phyloP scores from a whole-genome alignment of 2,797 vertebrate species.

The Macropodus opercularis region DNA sequence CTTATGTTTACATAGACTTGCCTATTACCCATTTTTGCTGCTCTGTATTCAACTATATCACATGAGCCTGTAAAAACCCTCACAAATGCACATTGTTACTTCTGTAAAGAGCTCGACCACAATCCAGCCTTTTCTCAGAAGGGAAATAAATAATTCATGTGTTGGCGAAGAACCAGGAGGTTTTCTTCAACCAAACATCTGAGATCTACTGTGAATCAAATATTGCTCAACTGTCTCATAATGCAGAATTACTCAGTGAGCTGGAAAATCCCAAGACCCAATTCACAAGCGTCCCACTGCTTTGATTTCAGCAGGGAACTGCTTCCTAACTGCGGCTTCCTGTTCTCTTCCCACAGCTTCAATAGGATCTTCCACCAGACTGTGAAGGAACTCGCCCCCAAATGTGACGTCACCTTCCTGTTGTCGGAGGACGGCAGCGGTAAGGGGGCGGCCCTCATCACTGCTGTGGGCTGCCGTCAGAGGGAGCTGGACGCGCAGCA shows the following conservation, averaged over 20 bases:
- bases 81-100: too few species aligned
- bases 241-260: too few species aligned
- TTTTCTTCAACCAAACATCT: not conserved
- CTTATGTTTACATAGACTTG: not conserved
- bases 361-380: slow-evolving; percentile 92
- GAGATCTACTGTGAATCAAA: too few species aligned
- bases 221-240: too few species aligned
- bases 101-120: too few species aligned
- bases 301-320: not conserved
- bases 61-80: too few species aligned
- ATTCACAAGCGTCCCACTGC: not conserved
- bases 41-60: too few species aligned
- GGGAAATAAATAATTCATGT: not conserved
- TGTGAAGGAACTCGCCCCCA: slow-evolving; percentile 90
- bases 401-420: slow-evolving; percentile 92
- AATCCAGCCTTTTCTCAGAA: too few species aligned
- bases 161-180: not conserved
- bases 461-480: slow-evolving; percentile 89
- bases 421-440: slow-evolving; percentile 94
- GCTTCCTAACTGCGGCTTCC: slow-evolving; percentile 23
- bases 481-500: slow-evolving; percentile 77
- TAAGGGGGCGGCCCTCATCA: slow-evolving; percentile 96
- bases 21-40: too few species aligned
- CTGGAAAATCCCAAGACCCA: too few species aligned
- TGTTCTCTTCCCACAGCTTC: slow-evolving; percentile 78